A percentile compares a stretch with the other conserved stretches of the same genome.
phyloP scores from a whole-genome alignment of 2,888 invertebrate species.

The Eupelmus urozonus region DNA sequence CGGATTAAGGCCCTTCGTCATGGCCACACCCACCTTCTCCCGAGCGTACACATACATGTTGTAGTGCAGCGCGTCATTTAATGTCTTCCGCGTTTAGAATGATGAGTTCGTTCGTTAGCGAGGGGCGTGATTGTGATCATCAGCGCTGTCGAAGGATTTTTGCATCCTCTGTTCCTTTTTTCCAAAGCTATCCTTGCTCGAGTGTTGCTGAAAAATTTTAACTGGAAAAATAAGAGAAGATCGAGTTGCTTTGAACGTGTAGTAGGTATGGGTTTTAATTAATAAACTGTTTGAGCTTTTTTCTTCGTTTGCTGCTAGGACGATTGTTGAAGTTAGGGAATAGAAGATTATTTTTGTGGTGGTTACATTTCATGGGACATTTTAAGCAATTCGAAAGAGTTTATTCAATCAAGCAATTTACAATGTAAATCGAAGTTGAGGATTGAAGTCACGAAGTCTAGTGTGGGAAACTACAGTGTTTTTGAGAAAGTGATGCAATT shows the following conservation, averaged over 20 bases:
- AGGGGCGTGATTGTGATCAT: slow-evolving; percentile 49
- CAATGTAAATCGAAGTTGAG: not conserved
- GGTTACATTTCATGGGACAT: too few species aligned
- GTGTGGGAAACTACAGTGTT: not conserved
- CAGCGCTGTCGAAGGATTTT: not conserved
- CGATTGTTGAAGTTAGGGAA: too few species aligned
- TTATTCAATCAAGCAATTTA: too few species aligned
- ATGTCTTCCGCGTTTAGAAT: slow-evolving; percentile 59
- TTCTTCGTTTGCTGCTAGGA: too few species aligned
- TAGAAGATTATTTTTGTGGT: too few species aligned
- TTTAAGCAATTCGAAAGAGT: too few species aligned
- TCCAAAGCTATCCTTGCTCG: not conserved
- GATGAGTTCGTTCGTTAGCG: slow-evolving; percentile 56
- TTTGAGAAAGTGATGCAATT: not conserved
- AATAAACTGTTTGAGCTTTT: too few species aligned
- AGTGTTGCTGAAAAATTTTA: not conserved
- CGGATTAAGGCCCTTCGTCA: slow-evolving; percentile 54
- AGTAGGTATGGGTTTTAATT: slow-evolving; percentile 11
- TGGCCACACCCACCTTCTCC: slow-evolving; percentile 47
- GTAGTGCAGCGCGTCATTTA: slow-evolving; percentile 44
- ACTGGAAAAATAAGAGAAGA: slow-evolving; percentile 3
- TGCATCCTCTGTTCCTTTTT: not conserved
- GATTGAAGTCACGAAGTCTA: slow-evolving; percentile 1
- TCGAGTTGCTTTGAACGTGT: not conserved
- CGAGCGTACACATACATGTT: slow-evolving; percentile 4